These are phyloP conservation scores for Anguilla anguilla DNA, from an alignment of 2,797 vertebrate species.

Conservation along the genomic window DNA sequence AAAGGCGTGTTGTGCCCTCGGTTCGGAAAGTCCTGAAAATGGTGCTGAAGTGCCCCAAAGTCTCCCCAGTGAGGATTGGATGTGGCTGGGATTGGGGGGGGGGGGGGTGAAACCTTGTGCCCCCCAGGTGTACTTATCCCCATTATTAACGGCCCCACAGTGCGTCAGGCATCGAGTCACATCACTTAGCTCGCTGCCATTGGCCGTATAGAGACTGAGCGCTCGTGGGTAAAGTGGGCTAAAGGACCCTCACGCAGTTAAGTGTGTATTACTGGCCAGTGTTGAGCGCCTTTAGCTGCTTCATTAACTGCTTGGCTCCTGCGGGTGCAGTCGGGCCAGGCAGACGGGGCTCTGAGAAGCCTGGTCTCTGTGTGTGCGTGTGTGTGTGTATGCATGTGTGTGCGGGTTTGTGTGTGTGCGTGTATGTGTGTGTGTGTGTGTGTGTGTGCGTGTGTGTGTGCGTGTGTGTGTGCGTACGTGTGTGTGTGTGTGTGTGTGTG, in stretches of 20 bases:
- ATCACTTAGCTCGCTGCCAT: background rate
- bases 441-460: no score
- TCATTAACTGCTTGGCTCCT: no score
- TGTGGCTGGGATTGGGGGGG: background rate
- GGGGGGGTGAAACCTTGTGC: background rate
- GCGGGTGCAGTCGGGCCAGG: background rate
- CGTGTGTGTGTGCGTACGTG: no score
- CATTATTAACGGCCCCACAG: background rate
- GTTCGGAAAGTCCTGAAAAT: conserved; percentile 17
- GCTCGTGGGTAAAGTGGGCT: background rate
- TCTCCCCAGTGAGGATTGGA: background rate
- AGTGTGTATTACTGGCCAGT: background rate
- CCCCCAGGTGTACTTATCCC: background rate
- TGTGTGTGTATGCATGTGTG: no score
- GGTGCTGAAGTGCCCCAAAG: background rate
- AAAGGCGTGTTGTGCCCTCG: conserved; percentile 42
- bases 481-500: no score
- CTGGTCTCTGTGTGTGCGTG: background rate
- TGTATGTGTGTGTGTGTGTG: no score
- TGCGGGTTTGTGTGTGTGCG: no score
- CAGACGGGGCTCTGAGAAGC: background rate
- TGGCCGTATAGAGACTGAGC: background rate
- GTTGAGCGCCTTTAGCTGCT: background rate
- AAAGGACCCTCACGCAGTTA: background rate
- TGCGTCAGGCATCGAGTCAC: background rate